Evolutionary conservation across 2,888 invertebrate genomes (phyloP).

Genomic region (Monopis laevigella): DNA sequence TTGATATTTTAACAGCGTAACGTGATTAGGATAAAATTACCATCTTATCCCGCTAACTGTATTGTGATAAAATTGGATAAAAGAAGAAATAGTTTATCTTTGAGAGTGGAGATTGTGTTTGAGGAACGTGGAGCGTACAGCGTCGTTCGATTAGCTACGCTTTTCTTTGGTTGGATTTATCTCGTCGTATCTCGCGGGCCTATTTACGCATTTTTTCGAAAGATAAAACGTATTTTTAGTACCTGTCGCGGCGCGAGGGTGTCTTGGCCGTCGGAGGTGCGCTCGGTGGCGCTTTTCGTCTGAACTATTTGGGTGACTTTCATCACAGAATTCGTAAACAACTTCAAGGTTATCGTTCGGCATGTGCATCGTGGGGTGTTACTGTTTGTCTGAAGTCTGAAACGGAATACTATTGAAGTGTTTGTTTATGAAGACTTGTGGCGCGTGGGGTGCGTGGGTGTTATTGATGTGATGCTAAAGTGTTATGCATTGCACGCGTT

Average conservation of each 20-base stretch:
- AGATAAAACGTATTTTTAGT: conserved; percentile 59
- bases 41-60: conserved; percentile 22
- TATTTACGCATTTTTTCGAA: conserved; percentile 56
- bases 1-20: conserved; percentile 45
- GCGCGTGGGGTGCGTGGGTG: conserved; percentile 29
- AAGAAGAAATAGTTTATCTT: conserved; percentile 2
- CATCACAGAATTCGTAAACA: conserved; percentile 57
- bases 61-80: background rate
- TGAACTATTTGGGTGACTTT: conserved; percentile 37
- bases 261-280: conserved; percentile 31
- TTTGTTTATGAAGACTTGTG: conserved; percentile 33
- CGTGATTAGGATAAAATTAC: conserved; percentile 40
- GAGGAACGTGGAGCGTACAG: background rate
- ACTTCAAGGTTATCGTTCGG: conserved; percentile 61
- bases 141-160: background rate
- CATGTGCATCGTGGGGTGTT: conserved; percentile 29
- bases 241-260: conserved; percentile 28
- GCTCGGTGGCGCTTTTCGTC: conserved; percentile 5
- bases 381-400: no score
- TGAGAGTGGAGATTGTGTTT: background rate
- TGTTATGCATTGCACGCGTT: conserved; percentile 28
- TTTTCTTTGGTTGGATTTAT: background rate
- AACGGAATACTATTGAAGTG: background rate
- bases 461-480: no score
- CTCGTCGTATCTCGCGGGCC: conserved; percentile 27